These are phyloP conservation scores for Sebastes oblongus DNA, from an alignment of 2,797 vertebrate species.

Conservation along the genomic window DNA sequence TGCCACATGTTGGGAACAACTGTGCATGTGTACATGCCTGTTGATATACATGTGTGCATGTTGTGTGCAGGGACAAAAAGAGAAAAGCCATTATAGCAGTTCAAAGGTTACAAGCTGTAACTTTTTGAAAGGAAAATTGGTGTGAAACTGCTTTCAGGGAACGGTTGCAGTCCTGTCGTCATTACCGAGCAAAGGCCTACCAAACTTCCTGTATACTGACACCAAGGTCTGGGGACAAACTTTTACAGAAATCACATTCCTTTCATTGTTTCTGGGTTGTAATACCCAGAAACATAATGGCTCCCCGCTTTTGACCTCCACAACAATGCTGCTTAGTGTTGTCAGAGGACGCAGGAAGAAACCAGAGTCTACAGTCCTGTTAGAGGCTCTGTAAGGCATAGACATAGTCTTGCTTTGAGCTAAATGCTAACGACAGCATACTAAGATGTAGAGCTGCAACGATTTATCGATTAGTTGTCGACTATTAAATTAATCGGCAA, in stretches of 20 bases:
- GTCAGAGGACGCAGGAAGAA: constrained; percentile 15
- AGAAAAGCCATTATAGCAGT: background rate
- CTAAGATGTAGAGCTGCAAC: too few species aligned
- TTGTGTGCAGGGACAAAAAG: background rate
- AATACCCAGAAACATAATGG: constrained; percentile 12
- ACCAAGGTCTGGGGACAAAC: constrained; percentile 30
- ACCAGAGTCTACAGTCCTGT: background rate
- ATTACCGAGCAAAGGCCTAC: constrained; percentile 5
- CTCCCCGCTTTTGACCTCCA: constrained; percentile 18
- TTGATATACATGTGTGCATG: background rate
- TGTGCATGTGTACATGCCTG: constrained; percentile 13
- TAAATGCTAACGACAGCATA: background rate
- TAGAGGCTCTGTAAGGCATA: background rate
- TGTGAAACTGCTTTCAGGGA: constrained; percentile 24
- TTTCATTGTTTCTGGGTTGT: constrained; percentile 40
- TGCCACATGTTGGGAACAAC: constrained; percentile 52
- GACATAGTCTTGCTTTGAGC: background rate
- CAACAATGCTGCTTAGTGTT: constrained; percentile 38
- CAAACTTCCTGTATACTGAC: constrained; percentile 42
- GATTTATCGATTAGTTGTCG: too few species aligned
- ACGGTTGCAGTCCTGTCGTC: background rate
- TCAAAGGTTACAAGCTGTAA: background rate
- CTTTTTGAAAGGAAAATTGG: background rate
- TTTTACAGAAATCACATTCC: constrained; percentile 49
- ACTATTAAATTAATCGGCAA: too few species aligned